A percentile compares a stretch with the other conserved stretches of the same genome.
Evolutionary conservation across 2,888 invertebrate genomes (phyloP).

Genomic region (Yponomeuta sedellus): DNA sequence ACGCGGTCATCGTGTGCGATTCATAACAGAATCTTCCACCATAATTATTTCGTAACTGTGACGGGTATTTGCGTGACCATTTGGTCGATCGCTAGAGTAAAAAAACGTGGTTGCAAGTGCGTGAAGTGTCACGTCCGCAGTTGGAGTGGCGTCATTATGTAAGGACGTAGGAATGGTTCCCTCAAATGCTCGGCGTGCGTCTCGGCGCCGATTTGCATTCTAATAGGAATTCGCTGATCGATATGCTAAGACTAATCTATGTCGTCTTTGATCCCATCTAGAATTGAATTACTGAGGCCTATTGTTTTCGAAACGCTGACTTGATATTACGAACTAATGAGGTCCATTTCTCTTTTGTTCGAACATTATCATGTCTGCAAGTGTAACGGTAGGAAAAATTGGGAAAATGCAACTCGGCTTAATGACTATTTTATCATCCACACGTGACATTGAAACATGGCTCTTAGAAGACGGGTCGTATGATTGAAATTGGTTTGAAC

Average conservation of each 20-base stretch:
- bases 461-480: neutral
- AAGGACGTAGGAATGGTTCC: neutral
- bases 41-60: slow-evolving; percentile 13
- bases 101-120: slow-evolving; percentile 7
- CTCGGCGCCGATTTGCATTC: neutral
- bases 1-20: neutral
- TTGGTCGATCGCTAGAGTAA: slow-evolving; percentile 2
- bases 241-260: neutral
- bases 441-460: neutral
- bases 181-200: neutral
- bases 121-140: neutral
- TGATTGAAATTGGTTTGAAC: slow-evolving; percentile 28
- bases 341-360: neutral
- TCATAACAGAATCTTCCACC: slow-evolving; percentile 2
- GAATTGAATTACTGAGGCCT: neutral
- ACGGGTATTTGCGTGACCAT: slow-evolving; percentile 8
- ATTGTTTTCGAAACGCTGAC: neutral
- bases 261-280: neutral
- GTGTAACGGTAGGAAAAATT: neutral
- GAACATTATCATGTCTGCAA: neutral
- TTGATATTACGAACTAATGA: too few relatives aligned
- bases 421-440: neutral
- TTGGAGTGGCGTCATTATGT: neutral
- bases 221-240: neutral
- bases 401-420: neutral